These are phyloP conservation scores for Tanypteryx hageni DNA, from an alignment of 2,888 invertebrate genomes.

Conservation along the genomic window DNA sequence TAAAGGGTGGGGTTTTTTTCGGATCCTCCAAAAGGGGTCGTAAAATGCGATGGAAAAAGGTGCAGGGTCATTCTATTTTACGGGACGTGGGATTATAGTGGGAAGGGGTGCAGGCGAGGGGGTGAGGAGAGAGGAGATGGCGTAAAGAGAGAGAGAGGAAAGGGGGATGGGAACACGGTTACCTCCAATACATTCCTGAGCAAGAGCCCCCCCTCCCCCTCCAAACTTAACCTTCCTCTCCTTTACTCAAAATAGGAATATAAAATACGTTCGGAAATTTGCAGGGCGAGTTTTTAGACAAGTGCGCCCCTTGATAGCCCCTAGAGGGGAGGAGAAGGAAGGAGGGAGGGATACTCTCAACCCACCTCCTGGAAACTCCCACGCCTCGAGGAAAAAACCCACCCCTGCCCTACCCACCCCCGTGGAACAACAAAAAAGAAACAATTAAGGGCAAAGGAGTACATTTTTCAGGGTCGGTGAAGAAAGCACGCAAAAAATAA, in stretches of 20 bases:
- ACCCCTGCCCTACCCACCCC: too few species aligned
- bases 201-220: background rate
- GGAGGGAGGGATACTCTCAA: too few species aligned
- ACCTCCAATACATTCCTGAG: background rate
- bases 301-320: too few species aligned
- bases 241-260: background rate
- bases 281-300: background rate
- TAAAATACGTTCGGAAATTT: background rate
- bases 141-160: background rate
- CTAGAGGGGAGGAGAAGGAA: background rate
- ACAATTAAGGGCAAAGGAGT: too few species aligned
- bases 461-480: too few species aligned
- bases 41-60: background rate
- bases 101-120: background rate
- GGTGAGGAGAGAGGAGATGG: too few species aligned
- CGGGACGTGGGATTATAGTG: background rate
- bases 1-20: background rate
- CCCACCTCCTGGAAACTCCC: too few species aligned
- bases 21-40: background rate
- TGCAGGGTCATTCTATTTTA: slow-evolving; percentile 26
- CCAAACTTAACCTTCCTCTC: background rate
- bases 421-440: too few species aligned
- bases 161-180: background rate
- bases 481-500: too few species aligned
- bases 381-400: too few species aligned